Evolutionary conservation across 2,113 vertebrate genomes (phyloP), one percentile per base, ranked within the genome.

Genomic region (Misgurnus mizolepis): DNA sequence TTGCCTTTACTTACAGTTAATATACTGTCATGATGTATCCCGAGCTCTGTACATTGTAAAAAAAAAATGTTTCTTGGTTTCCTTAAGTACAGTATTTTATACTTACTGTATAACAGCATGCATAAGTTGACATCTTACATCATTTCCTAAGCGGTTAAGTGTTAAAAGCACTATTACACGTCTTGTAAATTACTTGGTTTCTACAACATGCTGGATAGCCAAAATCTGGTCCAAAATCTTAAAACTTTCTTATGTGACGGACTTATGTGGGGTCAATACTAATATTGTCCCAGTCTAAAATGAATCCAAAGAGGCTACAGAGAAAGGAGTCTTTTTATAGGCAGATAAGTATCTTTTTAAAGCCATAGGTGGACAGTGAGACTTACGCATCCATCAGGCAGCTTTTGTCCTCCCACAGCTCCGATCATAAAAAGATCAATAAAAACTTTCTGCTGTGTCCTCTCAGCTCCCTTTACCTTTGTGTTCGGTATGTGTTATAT

Each of bases 301-400:
- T 12, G 15, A 43, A 22, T 56, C 53, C 62, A 56, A 53, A 66
- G 79, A 58, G 17, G 7, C 55, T 58, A 18, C 62, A 66, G 50
- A 61, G 67, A n/a, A 80, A 61, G 10, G n/a, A 80, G 60, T 41
- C 78, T 80, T 72, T 80, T 80, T 80, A 72, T 80, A 80, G 68
- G 10, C 47, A 34, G n/a, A 47, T 72, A 80, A 80, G 67, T 45
- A 67, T 72, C 68, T 72, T 80, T 72, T 80, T 49, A 17, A 14
- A 80, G 78, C 78, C 78, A 79, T 53, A 68, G 78, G 77, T 79
- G 27, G 70, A 69, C 41, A 62, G 41, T 43, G 43, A 79, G 77
- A 79, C 55, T 8, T 53, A 45, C 43, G 62, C 56, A 4, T 9
- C 78, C 67, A 70, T 79, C 78, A 62, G 78, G 45, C 67, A 64